A percentile compares a stretch with the other conserved stretches of the same genome.
phyloP scores from a whole-genome alignment of 2,797 vertebrate genomes.

The Trachops cirrhosus region DNA sequence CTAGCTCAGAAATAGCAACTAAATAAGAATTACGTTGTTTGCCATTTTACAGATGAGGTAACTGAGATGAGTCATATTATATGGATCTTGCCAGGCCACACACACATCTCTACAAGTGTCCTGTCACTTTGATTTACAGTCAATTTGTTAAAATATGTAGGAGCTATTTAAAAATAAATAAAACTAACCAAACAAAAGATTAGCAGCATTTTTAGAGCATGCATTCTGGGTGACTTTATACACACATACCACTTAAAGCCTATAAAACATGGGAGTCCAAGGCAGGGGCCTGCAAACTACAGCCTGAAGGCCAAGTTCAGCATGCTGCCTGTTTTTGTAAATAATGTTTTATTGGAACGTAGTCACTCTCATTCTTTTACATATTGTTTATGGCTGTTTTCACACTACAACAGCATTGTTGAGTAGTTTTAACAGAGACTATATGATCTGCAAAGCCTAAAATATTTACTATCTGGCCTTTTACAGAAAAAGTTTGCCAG shows the following conservation, averaged over 20 bases:
- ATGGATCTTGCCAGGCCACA: conserved; percentile 53
- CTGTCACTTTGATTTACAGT: conserved; percentile 53
- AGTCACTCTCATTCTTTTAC: conserved; percentile 44
- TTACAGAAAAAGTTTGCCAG: neutral
- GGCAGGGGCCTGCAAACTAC: neutral
- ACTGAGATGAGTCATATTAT: conserved; percentile 22
- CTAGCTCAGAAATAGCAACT: conserved; percentile 41
- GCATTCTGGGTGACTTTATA: conserved; percentile 42
- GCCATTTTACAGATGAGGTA: conserved; percentile 37
- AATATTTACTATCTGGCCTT: conserved; percentile 21
- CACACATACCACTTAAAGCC: conserved; percentile 40
- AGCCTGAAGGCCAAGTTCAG: conserved; percentile 39
- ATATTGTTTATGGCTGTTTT: conserved; percentile 57
- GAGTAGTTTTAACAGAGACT: conserved; percentile 34
- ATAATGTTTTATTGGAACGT: conserved; percentile 61
- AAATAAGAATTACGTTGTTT: neutral
- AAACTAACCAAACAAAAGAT: conserved; percentile 60
- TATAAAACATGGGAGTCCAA: conserved; percentile 54
- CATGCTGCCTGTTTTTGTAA: conserved; percentile 53
- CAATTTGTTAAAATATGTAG: conserved; percentile 55
- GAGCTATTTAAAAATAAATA: conserved; percentile 61
- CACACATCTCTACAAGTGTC: conserved; percentile 26
- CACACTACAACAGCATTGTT: neutral
- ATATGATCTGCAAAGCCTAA: conserved; percentile 34
- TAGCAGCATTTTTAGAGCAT: conserved; percentile 50